phyloP scores from a whole-genome alignment of 2,888 invertebrate species.

The Heteromyza rotundicornis region DNA sequence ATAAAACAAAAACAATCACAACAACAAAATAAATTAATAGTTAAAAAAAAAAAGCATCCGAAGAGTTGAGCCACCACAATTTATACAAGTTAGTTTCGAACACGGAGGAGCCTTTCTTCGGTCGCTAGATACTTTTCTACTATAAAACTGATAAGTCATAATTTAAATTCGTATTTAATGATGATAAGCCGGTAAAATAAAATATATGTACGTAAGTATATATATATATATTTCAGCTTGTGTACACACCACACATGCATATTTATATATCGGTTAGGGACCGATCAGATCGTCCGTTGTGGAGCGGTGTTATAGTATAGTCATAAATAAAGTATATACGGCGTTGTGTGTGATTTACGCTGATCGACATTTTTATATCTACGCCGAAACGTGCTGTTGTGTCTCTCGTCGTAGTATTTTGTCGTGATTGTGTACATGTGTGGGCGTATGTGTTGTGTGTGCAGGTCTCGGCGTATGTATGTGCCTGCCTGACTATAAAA shows the following conservation, averaged over 20 bases:
- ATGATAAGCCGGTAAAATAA: constrained; percentile 43
- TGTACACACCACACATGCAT: no score
- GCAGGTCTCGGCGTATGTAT: neutral
- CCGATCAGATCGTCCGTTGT: no score
- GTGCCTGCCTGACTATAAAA: neutral
- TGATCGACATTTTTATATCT: constrained; percentile 43
- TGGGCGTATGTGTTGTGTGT: neutral
- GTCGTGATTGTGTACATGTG: neutral
- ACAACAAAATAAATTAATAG: neutral
- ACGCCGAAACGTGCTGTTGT: constrained; percentile 28
- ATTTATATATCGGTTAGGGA: no score
- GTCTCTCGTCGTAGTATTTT: no score
- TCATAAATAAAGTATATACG: no score
- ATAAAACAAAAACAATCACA: neutral
- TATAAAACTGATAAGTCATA: constrained; percentile 45
- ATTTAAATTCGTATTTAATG: constrained; percentile 51
- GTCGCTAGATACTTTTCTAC: neutral
- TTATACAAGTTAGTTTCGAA: neutral
- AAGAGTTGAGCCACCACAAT: neutral
- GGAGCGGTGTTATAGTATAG: no score
- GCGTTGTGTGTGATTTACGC: constrained; percentile 5
- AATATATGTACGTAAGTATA: constrained; percentile 8
- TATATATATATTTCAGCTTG: constrained; percentile 23
- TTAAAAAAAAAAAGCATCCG: neutral
- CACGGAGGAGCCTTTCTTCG: neutral